phyloP scores from a whole-genome alignment of 2,113 vertebrate species.

The Deroptyus accipitrinus region DNA sequence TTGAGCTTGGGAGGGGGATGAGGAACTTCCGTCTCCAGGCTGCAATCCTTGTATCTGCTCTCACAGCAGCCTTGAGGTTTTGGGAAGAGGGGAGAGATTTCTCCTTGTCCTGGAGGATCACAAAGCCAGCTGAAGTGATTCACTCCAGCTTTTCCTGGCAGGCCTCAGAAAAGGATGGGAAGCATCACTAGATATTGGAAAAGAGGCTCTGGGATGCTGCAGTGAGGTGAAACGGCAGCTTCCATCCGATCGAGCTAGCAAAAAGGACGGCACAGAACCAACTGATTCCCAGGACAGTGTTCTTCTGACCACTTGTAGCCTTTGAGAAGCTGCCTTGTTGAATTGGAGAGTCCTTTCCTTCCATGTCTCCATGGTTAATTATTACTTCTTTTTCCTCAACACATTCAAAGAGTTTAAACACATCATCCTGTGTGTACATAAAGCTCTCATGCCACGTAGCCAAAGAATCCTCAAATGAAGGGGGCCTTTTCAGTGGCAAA shows the following conservation, averaged over 20 bases:
- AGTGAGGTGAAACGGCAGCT: neutral
- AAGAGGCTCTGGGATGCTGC: neutral
- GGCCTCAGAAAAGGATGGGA: neutral
- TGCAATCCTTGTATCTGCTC: neutral
- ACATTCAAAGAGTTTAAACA: neutral
- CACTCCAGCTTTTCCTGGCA: neutral
- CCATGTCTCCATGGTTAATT: neutral
- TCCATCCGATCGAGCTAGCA: neutral
- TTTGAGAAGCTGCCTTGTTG: neutral
- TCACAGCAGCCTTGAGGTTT: neutral
- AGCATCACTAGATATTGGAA: neutral
- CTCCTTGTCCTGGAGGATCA: neutral
- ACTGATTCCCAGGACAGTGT: neutral
- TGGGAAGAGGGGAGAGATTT: neutral
- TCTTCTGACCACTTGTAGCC: neutral
- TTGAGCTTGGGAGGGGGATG: rapidly evolving
- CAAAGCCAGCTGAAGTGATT: neutral
- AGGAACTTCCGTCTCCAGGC: neutral
- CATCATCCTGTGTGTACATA: neutral
- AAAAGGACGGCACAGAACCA: neutral
- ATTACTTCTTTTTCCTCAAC: neutral
- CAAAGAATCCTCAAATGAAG: neutral
- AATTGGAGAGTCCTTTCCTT: neutral
- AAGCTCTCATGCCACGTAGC: neutral
- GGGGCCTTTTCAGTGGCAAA: neutral